A percentile compares a stretch with the other conserved stretches of the same genome.
Conservation (phyloP, 2,797 vertebrate species). For the Microchirus variegatus region DNA sequence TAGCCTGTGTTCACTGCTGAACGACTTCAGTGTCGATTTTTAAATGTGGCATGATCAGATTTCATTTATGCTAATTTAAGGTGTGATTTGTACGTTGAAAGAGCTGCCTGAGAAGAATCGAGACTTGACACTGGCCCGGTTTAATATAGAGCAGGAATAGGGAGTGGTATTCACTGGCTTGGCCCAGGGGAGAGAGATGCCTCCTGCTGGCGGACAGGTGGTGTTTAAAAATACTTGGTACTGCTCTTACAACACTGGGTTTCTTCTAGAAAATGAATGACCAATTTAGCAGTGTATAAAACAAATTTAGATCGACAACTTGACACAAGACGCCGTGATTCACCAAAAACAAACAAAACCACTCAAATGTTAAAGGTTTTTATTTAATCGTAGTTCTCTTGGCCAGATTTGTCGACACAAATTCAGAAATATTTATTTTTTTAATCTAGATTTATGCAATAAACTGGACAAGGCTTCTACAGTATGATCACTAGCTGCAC, state of each 20-base stretch:
- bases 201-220: slow-evolving; percentile 63
- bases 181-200: slow-evolving; percentile 23
- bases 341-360: not conserved
- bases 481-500: slow-evolving; percentile 15
- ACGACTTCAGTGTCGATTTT: not conserved
- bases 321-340: no score
- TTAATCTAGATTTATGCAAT: slow-evolving; percentile 9
- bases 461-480: slow-evolving; percentile 23
- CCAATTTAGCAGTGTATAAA: not conserved
- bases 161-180: slow-evolving; percentile 51
- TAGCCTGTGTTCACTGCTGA: not conserved
- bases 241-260: slow-evolving; percentile 30
- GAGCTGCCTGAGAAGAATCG: no score
- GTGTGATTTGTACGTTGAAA: not conserved
- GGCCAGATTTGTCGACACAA: slow-evolving; percentile 26
- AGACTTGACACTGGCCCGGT: slow-evolving; percentile 9
- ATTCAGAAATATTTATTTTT: slow-evolving; percentile 18
- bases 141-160: slow-evolving; percentile 50
- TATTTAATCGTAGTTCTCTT: slow-evolving; percentile 14
- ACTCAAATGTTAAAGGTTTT: slow-evolving; percentile 44
- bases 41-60: not conserved
- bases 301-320: no score
- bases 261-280: slow-evolving; percentile 10
- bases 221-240: slow-evolving; percentile 72
- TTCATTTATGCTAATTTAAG: not conserved